A percentile compares a stretch with the other conserved stretches of the same genome.
phyloP scores from a whole-genome alignment of 2,797 vertebrate genomes.

The Aulostomus chinensis region DNA sequence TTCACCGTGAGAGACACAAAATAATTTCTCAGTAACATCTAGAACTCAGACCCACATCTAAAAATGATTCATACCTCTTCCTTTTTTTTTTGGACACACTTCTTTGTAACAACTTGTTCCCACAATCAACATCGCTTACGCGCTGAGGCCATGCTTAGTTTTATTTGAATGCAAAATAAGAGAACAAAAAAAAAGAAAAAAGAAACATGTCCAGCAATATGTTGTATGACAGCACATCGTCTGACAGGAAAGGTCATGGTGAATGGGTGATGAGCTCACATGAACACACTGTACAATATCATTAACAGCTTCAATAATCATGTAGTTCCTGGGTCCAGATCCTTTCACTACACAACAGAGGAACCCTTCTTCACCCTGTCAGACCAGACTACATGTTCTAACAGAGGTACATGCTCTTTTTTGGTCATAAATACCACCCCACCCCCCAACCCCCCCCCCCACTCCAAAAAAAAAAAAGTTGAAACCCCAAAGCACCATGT shows the following conservation, averaged over 20 bases:
- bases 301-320: conserved; percentile 77
- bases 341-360: conserved; percentile 52
- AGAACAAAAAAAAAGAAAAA: conserved; percentile 30
- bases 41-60: no score
- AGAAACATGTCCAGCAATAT: conserved; percentile 75
- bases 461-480: no score
- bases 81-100: no score
- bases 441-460: no score
- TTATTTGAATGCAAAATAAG: conserved; percentile 79
- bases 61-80: no score
- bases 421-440: conserved; percentile 73
- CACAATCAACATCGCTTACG: no score
- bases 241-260: conserved; percentile 77
- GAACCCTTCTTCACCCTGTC: conserved; percentile 63
- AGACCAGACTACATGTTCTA: conserved; percentile 55
- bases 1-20: no score
- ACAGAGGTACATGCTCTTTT: conserved; percentile 68
- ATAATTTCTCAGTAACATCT: no score
- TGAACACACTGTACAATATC: conserved; percentile 80
- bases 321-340: conserved; percentile 80
- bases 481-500: no score
- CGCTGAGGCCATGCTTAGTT: conserved; percentile 79
- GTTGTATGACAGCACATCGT: conserved; percentile 85
- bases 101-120: no score
- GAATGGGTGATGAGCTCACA: conserved; percentile 79